Evolutionary conservation across 2,888 invertebrate species (phyloP), one percentile per base, ranked within the genome.

Genomic region (Cephus sareptanus): DNA sequence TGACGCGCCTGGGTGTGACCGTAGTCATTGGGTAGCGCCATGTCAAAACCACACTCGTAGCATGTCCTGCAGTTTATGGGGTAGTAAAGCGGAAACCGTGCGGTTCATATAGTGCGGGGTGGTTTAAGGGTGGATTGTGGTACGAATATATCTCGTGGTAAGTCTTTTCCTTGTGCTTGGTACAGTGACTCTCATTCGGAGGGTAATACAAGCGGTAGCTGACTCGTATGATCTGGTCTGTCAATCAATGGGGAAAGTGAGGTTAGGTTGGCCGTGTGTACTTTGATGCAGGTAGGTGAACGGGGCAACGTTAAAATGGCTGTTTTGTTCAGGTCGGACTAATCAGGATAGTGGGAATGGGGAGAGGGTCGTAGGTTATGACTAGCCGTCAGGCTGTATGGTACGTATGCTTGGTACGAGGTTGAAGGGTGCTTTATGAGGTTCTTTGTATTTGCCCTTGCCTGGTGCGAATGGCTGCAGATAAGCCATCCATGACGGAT

Each of bases 41-140:
- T 56, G 56, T 56, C 56, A 9, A 23, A 23, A 56, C 75, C 79
- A 78, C 73, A 56, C 73, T 68, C 68, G 75, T 33, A 68, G 79
- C 80, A 78, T 81, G 82, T 79, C 79, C 79, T 81, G 81, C 78
- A 79, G 82, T 82, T 83, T 83, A 83, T 83, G 82, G 82, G 71
- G 78, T 79, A 80, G 77, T 81, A 79, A 81, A 83, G 77, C 79
- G 77, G 77, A 76, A 56, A 56, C 56, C 56, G 56, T 9, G 2
- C 9, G 56, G 56, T 23, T 56, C 56, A 56, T 56, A 56, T 56
- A 56, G 56, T 56, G 56, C 56, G 23, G 56, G 56, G 9, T 56
- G 56, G 56, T 56, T 56, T 56, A 56, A 56, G 56, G 56, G 56
- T 56, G 56, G 56, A 23, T 23, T 56, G 56, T 9, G 56, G 56